Conservation (phyloP, 2,888 invertebrate genomes). For the Perizoma flavofasciatum region DNA sequence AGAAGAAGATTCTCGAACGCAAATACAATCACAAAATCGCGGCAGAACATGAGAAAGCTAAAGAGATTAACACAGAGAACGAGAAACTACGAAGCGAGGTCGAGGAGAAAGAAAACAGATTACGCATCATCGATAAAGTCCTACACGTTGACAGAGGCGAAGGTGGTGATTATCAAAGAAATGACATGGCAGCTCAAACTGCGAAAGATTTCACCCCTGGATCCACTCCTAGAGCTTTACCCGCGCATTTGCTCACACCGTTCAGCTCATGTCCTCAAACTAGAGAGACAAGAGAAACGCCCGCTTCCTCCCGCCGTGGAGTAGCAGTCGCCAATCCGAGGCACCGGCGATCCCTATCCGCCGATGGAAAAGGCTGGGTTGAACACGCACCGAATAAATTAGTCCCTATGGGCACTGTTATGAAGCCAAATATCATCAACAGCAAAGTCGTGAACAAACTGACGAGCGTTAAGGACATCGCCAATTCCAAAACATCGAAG, state of each 20-base stretch:
- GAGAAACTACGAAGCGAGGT: conserved; percentile 64
- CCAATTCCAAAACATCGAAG: conserved; percentile 88
- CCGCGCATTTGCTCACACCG: conserved; percentile 73
- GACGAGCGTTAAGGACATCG: conserved; percentile 90
- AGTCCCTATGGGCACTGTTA: conserved; percentile 93
- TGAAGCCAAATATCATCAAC: conserved; percentile 93
- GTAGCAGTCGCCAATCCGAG: conserved; percentile 88
- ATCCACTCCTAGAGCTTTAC: conserved; percentile 73
- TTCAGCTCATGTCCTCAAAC: conserved; percentile 63
- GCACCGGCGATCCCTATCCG: conserved; percentile 92
- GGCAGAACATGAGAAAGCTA: conserved; percentile 89
- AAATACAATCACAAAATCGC: conserved; percentile 86
- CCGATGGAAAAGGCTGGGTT: conserved; percentile 91
- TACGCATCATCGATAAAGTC: conserved; percentile 72
- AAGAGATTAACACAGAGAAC: conserved; percentile 83
- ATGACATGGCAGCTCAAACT: conserved; percentile 70
- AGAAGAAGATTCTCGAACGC: conserved; percentile 82
- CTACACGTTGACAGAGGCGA: conserved; percentile 61
- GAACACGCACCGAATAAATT: conserved; percentile 93
- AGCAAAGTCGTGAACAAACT: conserved; percentile 93
- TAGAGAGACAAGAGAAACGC: conserved; percentile 59
- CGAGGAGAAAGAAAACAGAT: conserved; percentile 75
- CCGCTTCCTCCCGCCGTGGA: conserved; percentile 80
- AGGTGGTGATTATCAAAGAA: conserved; percentile 45
- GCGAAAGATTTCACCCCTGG: conserved; percentile 72